Conservation (phyloP, 1,140 invertebrate genomes). For the Apis florea region DNA sequence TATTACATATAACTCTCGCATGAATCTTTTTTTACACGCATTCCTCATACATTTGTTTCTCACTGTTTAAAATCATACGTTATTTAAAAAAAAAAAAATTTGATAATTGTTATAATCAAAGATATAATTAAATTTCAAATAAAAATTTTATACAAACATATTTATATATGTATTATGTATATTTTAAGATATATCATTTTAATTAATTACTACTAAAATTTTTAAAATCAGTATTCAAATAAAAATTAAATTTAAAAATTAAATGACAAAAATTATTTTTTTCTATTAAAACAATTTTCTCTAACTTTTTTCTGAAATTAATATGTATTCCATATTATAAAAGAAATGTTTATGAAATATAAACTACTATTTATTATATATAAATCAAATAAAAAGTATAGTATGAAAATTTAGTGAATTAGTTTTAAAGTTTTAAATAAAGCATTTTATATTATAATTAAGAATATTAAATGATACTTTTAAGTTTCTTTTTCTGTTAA, state of each 20-base stretch:
- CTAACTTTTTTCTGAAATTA: slow-evolving; percentile 6
- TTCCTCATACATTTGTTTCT: slow-evolving; percentile 18
- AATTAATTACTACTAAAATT: neutral
- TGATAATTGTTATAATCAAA: neutral
- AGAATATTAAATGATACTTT: neutral
- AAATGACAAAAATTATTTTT: neutral
- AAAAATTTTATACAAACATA: neutral
- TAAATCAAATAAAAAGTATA: neutral
- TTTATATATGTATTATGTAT: neutral
- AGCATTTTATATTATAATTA: neutral
- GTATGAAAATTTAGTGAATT: neutral
- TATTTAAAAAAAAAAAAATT: neutral
- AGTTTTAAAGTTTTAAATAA: neutral
- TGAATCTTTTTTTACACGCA: slow-evolving; percentile 34
- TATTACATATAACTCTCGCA: slow-evolving; percentile 19
- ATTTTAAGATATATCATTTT: neutral
- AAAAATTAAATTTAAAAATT: slow-evolving; percentile 2
- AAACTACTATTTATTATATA: neutral
- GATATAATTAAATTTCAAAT: neutral
- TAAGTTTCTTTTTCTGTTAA: slow-evolving; percentile 18
- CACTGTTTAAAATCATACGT: neutral
- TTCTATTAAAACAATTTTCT: neutral
- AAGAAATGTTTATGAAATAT: neutral
- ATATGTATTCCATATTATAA: neutral
- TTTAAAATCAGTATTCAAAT: neutral